phyloP scores from a whole-genome alignment of 2,888 invertebrate species.

The Cyaniris semiargus region DNA sequence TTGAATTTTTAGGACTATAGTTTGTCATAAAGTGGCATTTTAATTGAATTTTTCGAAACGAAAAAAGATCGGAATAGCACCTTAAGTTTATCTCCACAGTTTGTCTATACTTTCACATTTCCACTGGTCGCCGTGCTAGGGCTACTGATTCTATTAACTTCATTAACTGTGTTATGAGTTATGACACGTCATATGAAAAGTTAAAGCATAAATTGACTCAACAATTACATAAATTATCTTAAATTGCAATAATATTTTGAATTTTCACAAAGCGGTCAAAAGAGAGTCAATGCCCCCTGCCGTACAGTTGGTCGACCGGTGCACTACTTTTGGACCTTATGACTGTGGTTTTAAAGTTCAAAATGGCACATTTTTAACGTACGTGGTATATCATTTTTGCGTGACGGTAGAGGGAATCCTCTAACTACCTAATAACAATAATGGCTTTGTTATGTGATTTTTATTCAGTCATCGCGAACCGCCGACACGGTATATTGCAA shows the following conservation, averaged over 20 bases:
- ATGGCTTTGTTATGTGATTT: constrained; percentile 38
- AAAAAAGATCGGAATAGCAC: too few relatives aligned
- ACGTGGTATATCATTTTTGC: constrained; percentile 59
- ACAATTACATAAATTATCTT: constrained; percentile 1
- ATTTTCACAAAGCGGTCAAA: constrained; percentile 11
- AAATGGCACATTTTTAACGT: constrained; percentile 23
- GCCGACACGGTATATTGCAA: background rate
- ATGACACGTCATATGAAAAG: too few relatives aligned
- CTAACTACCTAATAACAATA: constrained; percentile 38
- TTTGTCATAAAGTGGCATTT: too few relatives aligned
- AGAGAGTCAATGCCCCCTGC: background rate
- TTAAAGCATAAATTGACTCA: background rate
- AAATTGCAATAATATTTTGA: constrained; percentile 3
- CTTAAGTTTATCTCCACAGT: too few relatives aligned
- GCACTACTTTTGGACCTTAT: background rate
- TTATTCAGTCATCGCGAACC: constrained; percentile 29
- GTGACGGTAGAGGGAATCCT: constrained; percentile 49
- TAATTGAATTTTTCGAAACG: too few relatives aligned
- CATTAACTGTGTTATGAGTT: too few relatives aligned
- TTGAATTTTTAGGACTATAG: too few relatives aligned
- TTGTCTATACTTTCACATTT: too few relatives aligned
- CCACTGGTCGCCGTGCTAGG: too few relatives aligned
- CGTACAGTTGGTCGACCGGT: background rate
- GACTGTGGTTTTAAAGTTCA: background rate
- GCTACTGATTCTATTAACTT: too few relatives aligned